A percentile compares a stretch with the other conserved stretches of the same genome.
Conservation (phyloP, 2,797 vertebrate species). For the Falco columbarius region DNA sequence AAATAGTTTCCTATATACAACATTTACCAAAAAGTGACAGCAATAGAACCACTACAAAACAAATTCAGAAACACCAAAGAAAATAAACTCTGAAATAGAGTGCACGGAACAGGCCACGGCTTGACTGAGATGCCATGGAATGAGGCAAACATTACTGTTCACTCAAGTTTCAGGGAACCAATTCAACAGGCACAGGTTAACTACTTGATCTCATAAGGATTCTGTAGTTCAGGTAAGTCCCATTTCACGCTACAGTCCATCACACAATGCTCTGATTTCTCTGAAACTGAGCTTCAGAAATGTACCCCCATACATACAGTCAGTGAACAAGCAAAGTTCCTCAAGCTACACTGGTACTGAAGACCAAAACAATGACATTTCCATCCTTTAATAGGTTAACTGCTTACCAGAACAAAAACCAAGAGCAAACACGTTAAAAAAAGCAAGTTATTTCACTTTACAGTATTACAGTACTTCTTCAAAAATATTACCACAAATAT, state of each 20-base stretch:
- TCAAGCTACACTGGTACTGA: background rate
- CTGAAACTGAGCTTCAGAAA: background rate
- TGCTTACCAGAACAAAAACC: background rate
- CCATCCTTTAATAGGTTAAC: background rate
- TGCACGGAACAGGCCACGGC: background rate
- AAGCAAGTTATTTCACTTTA: background rate
- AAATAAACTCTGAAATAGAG: background rate
- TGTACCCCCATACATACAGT: rapidly evolving
- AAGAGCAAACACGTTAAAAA: background rate
- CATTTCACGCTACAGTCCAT: background rate
- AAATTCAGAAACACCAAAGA: background rate
- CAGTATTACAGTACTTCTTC: background rate
- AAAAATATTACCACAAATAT: background rate
- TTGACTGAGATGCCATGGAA: background rate
- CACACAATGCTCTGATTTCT: background rate
- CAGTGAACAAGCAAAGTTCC: background rate
- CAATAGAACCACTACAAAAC: background rate
- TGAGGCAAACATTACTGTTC: background rate
- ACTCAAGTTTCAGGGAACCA: background rate
- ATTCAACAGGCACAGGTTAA: background rate
- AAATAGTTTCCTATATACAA: background rate
- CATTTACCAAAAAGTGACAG: background rate
- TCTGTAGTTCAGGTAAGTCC: background rate
- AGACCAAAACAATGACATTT: background rate
- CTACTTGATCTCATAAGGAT: background rate